Conservation (phyloP, 2,113 vertebrate species). For the Cheilinus undulatus region DNA sequence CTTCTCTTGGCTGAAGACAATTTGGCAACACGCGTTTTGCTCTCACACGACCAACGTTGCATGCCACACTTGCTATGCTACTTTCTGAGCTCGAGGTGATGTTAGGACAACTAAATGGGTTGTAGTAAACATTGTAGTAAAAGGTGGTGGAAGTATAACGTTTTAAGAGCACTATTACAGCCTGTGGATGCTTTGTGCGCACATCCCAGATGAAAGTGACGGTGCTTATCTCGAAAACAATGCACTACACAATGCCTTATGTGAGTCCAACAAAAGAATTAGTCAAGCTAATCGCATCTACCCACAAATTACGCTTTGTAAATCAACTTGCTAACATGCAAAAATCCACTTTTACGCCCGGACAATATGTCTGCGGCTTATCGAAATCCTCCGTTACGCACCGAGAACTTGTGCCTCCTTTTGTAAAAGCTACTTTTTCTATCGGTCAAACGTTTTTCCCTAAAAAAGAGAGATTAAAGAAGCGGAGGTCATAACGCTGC, state of each 20-base stretch:
- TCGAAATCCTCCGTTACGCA: slow-evolving; percentile 54
- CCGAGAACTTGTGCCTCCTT: slow-evolving; percentile 61
- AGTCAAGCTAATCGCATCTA: slow-evolving; percentile 73
- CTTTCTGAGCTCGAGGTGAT: slow-evolving; percentile 77
- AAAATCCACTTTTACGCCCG: slow-evolving; percentile 68
- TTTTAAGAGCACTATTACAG: neutral
- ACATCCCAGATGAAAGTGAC: slow-evolving; percentile 61
- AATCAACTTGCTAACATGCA: slow-evolving; percentile 62
- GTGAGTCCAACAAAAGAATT: slow-evolving; percentile 78
- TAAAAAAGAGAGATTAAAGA: neutral
- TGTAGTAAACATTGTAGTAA: slow-evolving; percentile 72
- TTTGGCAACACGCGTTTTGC: slow-evolving; percentile 29
- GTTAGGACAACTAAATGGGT: slow-evolving; percentile 77
- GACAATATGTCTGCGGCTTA: slow-evolving; percentile 51
- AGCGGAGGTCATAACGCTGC: slow-evolving; percentile 10
- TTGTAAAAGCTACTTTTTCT: slow-evolving; percentile 19
- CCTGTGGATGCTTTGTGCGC: slow-evolving; percentile 28
- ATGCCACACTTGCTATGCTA: slow-evolving; percentile 67
- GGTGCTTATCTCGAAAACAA: slow-evolving; percentile 67
- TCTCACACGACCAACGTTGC: slow-evolving; percentile 26
- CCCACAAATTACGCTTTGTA: slow-evolving; percentile 51
- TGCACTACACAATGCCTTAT: slow-evolving; percentile 56
- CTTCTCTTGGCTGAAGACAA: slow-evolving; percentile 37
- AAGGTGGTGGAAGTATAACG: neutral
- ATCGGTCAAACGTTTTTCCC: neutral